Evolutionary conservation across 1,140 invertebrate species (phyloP), one percentile per base, ranked within the genome.

Genomic region (Carposina sasakii): DNA sequence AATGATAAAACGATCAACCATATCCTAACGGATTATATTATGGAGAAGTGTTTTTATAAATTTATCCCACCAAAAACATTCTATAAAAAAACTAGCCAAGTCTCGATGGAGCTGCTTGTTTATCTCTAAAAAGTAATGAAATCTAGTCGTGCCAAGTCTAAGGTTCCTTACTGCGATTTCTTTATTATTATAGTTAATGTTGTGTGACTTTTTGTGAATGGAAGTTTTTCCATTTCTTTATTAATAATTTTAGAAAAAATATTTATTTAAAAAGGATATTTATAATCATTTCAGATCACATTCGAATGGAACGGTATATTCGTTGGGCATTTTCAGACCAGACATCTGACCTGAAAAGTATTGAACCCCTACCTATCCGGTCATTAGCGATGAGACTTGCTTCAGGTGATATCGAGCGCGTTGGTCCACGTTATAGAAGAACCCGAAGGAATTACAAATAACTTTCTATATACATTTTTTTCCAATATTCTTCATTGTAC

Each of bases 281-380:
- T n/a, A n/a, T n/a, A n/a, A n/a, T n/a, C n/a, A n/a, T 67, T 54
- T 12, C 58, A 86, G 84, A 85, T 59, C 84, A 86, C 37, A 66
- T 83, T n/a, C 70, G 73, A 4, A 81, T 86, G 79, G 82, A 86
- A 39, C 68, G 70, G 1, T 72, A 84, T 54, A 74, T 85, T 17
- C 71, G 84, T n/a, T 86, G 84, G 81, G 76, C 72, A 13, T 86
- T 85, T 57, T 77, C 81, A 0, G 71, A 75, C 17, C 62, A 62
- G 17, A 67, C 52, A 1, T 67, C 74, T 0, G 66, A 72, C n/a
- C 45, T 82, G 6, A 68, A 43, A 43, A 68, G 53, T 23, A 63
- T 81, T 13, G 46, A 52, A n/a, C 73, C 81, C 0, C 46, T 79
- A 22, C 69, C 84, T 5, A 51, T 86, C 26, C 70, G 68, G 3